Percentiles rank a stretch among this genome's conserved stretches.
Evolutionary conservation across 2,888 invertebrate species (phyloP).

Genomic region (Campaea margaritaria): DNA sequence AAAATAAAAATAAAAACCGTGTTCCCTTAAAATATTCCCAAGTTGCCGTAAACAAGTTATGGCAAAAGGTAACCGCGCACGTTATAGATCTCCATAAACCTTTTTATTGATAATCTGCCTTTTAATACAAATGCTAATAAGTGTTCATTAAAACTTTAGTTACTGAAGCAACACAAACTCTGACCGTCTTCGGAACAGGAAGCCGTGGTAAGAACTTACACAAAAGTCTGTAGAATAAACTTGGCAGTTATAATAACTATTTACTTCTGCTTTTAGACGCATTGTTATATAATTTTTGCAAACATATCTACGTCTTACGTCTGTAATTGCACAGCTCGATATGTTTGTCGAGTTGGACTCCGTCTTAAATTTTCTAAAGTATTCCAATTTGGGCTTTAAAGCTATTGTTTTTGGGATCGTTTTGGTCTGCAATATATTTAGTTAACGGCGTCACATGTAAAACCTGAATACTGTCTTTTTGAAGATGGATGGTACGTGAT

Average conservation of each 20-base stretch:
- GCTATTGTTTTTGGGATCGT: not conserved
- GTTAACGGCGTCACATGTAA: no score
- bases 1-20: not conserved
- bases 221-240: no score
- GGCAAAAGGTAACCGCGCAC: constrained; percentile 6
- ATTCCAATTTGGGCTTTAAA: not conserved
- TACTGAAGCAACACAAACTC: not conserved
- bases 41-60: constrained; percentile 3
- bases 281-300: constrained; percentile 40
- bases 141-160: constrained; percentile 16
- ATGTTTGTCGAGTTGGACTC: constrained; percentile 34
- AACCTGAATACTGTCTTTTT: no score
- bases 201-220: not conserved
- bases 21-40: constrained; percentile 4
- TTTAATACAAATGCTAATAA: constrained; percentile 19
- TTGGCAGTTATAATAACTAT: constrained; percentile 4
- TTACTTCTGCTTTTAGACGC: constrained; percentile 38
- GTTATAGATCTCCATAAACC: constrained; percentile 4
- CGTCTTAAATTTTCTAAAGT: not conserved
- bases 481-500: no score
- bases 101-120: constrained; percentile 11
- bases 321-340: constrained; percentile 55
- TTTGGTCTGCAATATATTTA: constrained; percentile 3
- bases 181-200: not conserved
- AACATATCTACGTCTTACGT: no score